A percentile compares a stretch with the other conserved stretches of the same genome.
Conservation (phyloP, 2,888 invertebrate genomes). For the Corbicula japonica region DNA sequence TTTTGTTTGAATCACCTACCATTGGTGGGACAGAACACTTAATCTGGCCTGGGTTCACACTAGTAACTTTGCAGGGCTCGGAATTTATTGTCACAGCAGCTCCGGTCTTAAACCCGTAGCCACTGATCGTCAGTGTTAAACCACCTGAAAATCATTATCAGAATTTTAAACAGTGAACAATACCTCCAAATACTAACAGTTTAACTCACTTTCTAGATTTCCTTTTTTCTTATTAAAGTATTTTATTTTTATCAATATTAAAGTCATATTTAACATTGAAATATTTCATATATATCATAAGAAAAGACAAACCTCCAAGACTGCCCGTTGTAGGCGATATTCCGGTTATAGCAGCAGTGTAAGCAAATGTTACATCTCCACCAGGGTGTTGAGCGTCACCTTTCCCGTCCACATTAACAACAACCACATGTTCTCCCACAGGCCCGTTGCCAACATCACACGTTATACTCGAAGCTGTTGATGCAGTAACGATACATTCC, state of each 20-base stretch:
- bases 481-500: slow-evolving; percentile 65
- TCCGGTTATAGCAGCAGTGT: slow-evolving; percentile 45
- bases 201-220: too few relatives aligned
- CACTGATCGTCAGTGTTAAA: slow-evolving; percentile 59
- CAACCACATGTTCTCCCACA: slow-evolving; percentile 58
- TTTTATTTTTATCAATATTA: not conserved
- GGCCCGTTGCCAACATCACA: slow-evolving; percentile 72
- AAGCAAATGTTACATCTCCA: slow-evolving; percentile 47
- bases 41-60: slow-evolving; percentile 49
- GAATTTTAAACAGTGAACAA: not conserved
- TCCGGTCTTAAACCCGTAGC: slow-evolving; percentile 64
- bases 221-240: not conserved
- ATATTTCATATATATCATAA: too few relatives aligned
- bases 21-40: slow-evolving; percentile 60
- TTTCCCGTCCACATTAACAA: slow-evolving; percentile 54
- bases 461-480: slow-evolving; percentile 62
- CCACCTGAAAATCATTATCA: slow-evolving; percentile 59
- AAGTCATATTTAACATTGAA: not conserved
- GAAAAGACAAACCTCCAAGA: too few relatives aligned
- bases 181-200: not conserved
- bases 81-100: slow-evolving; percentile 60
- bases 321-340: slow-evolving; percentile 64
- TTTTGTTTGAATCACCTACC: slow-evolving; percentile 53
- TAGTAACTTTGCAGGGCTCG: slow-evolving; percentile 44
- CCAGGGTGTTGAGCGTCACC: slow-evolving; percentile 57